Percentiles rank a stretch among this genome's conserved stretches.
phyloP scores from a whole-genome alignment of 2,888 invertebrate species.

The Agelastica alni region DNA sequence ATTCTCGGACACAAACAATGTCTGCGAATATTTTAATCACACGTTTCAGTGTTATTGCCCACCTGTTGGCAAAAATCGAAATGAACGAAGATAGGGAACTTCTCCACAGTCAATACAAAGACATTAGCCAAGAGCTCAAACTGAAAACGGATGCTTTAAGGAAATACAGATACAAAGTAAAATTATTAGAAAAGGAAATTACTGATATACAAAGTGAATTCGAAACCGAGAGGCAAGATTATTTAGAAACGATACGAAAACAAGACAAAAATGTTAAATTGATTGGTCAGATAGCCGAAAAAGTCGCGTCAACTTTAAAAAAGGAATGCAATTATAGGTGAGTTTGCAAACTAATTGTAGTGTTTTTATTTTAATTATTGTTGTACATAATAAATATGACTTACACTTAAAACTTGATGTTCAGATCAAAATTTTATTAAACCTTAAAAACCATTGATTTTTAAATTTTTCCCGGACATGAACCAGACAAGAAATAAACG shows the following conservation, averaged over 20 bases:
- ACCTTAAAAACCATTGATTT: too few relatives aligned
- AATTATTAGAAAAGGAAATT: constrained; percentile 72
- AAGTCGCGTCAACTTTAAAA: constrained; percentile 69
- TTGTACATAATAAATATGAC: too few relatives aligned
- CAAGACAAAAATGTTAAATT: constrained; percentile 73
- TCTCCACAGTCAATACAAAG: constrained; percentile 75
- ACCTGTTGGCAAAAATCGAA: constrained; percentile 64
- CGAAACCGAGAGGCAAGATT: constrained; percentile 79
- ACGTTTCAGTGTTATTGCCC: constrained; percentile 61
- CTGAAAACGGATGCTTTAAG: constrained; percentile 70
- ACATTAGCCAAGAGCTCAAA: constrained; percentile 77
- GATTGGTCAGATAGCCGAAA: constrained; percentile 66
- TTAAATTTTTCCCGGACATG: too few relatives aligned
- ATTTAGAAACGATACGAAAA: constrained; percentile 77
- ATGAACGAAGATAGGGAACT: constrained; percentile 71
- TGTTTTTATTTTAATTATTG: too few relatives aligned
- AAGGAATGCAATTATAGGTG: constrained; percentile 77
- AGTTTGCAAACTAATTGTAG: too few relatives aligned
- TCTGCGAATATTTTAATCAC: background rate
- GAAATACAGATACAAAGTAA: constrained; percentile 68
- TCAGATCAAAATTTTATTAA: too few relatives aligned
- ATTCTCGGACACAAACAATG: background rate
- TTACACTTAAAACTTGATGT: too few relatives aligned
- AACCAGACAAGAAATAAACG: too few relatives aligned
- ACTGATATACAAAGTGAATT: constrained; percentile 80